Base-by-base conservation (phyloP, 2,113 vertebrate genomes). In the Gymnorhina tibicen region DNA sequence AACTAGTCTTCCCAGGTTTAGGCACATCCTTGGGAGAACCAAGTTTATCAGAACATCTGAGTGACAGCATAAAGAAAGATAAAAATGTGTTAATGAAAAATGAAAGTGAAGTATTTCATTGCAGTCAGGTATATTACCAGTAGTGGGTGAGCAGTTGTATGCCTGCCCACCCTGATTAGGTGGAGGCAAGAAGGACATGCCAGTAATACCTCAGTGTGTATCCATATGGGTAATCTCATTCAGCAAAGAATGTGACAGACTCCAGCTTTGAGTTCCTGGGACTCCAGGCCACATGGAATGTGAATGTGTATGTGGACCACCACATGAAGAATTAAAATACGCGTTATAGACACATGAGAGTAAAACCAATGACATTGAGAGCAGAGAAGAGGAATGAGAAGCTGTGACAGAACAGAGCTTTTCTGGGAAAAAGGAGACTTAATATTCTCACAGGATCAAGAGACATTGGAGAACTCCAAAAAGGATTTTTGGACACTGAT, bases 181-280 rank as follows among this genome's bases (percentile, higher is more conserved):
- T 32, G 73, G 16, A 91, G 6, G 37, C 52, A 84, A n/a, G 28
- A 23, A 80, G 11, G 32, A 59, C 37, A 52, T 17, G 30, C 44
- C 68, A 56, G 21, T 10, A 68, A 83, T 5, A 44, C 14, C 50
- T 77, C 10, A 39, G 53, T 0, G 0, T 44, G 13, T 10, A 58
- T 30, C 39, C 1, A 0, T 30, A 58, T 0, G 1, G 21, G 60
- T 24, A 58, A 86, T 11, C 14, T 49, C 11, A 41, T 5, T 22
- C 19, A 69, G 37, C n/a, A 53, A 49, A 69, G n/a, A 53, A 7
- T 2, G 16, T 8, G 26, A 77, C 37, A 69, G 68, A 16, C 37
- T 89, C 28, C 53, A 60, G 8, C 30, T 68, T 16, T 0, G 1
- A 75, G 33, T 14, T 67, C 27, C n/a, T 62, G 16, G 50, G 39